phyloP scores from a whole-genome alignment of 2,888 invertebrate species.

The Drosophila koepferae region DNA sequence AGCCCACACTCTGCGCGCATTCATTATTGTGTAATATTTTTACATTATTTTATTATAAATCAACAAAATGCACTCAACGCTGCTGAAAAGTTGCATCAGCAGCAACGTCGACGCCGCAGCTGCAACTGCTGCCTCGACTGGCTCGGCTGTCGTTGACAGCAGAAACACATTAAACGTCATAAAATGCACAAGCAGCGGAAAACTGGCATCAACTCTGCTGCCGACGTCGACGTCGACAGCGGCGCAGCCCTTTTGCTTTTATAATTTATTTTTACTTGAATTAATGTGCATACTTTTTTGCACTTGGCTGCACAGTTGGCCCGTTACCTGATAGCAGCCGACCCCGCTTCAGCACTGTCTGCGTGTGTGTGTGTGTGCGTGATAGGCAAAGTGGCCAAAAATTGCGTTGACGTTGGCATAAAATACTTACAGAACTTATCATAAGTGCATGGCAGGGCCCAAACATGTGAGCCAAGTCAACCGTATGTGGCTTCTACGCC shows the following conservation, averaged over 20 bases:
- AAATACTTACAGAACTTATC: slow-evolving; percentile 68
- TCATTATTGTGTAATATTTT: slow-evolving; percentile 82
- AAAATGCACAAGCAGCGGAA: slow-evolving; percentile 78
- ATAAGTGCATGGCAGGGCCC: slow-evolving; percentile 54
- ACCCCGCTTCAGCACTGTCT: neutral
- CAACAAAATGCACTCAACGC: slow-evolving; percentile 81
- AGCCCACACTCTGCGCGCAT: slow-evolving; percentile 53
- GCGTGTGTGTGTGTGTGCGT: slow-evolving; percentile 22
- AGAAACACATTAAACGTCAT: slow-evolving; percentile 82
- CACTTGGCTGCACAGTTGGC: slow-evolving; percentile 78
- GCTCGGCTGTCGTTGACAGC: slow-evolving; percentile 80
- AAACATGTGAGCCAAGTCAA: slow-evolving; percentile 21
- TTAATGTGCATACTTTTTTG: slow-evolving; percentile 80
- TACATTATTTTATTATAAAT: slow-evolving; percentile 83
- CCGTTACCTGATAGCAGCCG: slow-evolving; percentile 68
- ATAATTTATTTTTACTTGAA: slow-evolving; percentile 81
- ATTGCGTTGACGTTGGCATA: slow-evolving; percentile 59
- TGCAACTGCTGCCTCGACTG: neutral
- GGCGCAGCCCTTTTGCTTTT: slow-evolving; percentile 59
- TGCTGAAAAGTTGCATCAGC: slow-evolving; percentile 66
- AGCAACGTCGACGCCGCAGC: slow-evolving; percentile 31
- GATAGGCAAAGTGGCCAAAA: slow-evolving; percentile 65
- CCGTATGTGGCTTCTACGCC: slow-evolving; percentile 1
- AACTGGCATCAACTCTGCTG: slow-evolving; percentile 48
- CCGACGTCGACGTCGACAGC: slow-evolving; percentile 33